These are phyloP conservation scores for Penaeus monodon DNA, from an alignment of 2,888 invertebrate genomes.

Conservation along the genomic window DNA sequence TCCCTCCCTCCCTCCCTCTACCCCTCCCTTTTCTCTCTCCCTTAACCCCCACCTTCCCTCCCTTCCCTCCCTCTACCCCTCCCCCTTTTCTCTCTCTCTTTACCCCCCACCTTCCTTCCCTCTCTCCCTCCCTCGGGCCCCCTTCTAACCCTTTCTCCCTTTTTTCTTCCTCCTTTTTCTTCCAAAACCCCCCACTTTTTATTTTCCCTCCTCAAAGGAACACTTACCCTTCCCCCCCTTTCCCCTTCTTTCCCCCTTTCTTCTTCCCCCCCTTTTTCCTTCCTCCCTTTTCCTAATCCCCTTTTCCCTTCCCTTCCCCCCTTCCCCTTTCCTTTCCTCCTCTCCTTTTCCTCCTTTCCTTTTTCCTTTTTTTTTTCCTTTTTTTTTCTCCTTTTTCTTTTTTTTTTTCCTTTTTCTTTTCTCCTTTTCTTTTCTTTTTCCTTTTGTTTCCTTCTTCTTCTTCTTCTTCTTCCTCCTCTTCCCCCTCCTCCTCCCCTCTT, in stretches of 20 bases:
- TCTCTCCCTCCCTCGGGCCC: too few species aligned
- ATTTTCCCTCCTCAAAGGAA: too few species aligned
- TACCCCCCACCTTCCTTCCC: too few species aligned
- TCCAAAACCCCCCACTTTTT: too few species aligned
- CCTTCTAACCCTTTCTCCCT: too few species aligned
- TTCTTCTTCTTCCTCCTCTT: background rate
- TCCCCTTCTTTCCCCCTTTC: background rate
- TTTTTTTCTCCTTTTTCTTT: background rate
- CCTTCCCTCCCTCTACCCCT: background rate
- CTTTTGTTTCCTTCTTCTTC: background rate
- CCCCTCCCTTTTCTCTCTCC: background rate
- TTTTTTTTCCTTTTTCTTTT: background rate
- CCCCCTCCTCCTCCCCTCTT: background rate
- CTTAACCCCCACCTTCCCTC: background rate
- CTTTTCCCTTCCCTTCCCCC: background rate
- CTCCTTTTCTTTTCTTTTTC: background rate
- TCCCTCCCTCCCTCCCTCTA: background rate
- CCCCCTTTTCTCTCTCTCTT: background rate
- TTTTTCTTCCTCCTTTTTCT: too few species aligned
- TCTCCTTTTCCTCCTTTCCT: background rate
- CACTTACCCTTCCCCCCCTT: too few species aligned
- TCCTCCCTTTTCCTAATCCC: background rate
- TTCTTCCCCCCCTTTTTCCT: background rate
- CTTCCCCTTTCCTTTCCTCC: background rate
- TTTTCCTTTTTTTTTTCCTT: background rate